Percentiles rank a stretch among this genome's conserved stretches.
phyloP scores from a whole-genome alignment of 2,888 invertebrate species.

The Scaptomyza reducta region DNA sequence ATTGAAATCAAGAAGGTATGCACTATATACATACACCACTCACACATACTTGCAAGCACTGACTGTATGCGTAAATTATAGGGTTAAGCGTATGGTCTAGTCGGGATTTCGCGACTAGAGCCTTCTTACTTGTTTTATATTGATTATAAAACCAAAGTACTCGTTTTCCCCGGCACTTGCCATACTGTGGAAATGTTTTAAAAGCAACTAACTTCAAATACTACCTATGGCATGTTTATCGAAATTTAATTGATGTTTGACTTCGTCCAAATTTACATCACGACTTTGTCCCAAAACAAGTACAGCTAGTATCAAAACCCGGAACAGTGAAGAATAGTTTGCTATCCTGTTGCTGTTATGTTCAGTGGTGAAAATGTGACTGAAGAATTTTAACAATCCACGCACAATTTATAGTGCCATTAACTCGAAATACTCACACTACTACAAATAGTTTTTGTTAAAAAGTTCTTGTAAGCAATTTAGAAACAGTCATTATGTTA shows the following conservation, averaged over 20 bases:
- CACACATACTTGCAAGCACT: too few relatives aligned
- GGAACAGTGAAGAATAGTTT: neutral
- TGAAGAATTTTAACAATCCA: neutral
- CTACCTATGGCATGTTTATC: too few relatives aligned
- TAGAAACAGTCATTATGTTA: too few relatives aligned
- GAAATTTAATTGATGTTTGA: too few relatives aligned
- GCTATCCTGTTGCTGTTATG: conserved; percentile 4
- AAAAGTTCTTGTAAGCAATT: neutral
- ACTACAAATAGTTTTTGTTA: neutral
- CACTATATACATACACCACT: too few relatives aligned
- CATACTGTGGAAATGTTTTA: neutral
- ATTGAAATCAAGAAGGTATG: too few relatives aligned
- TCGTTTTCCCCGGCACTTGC: conserved; percentile 31
- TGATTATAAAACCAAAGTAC: conserved; percentile 35
- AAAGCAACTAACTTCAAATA: neutral
- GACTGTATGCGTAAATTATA: too few relatives aligned
- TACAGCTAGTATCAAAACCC: neutral
- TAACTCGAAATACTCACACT: neutral
- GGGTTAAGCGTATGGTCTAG: too few relatives aligned
- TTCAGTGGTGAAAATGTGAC: neutral
- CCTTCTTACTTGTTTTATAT: too few relatives aligned
- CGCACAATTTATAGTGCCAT: neutral
- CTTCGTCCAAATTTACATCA: too few relatives aligned
- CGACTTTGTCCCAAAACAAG: neutral
- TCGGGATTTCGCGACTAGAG: too few relatives aligned